phyloP scores from a whole-genome alignment of 2,113 vertebrate genomes.

The Collichthys lucidus region DNA sequence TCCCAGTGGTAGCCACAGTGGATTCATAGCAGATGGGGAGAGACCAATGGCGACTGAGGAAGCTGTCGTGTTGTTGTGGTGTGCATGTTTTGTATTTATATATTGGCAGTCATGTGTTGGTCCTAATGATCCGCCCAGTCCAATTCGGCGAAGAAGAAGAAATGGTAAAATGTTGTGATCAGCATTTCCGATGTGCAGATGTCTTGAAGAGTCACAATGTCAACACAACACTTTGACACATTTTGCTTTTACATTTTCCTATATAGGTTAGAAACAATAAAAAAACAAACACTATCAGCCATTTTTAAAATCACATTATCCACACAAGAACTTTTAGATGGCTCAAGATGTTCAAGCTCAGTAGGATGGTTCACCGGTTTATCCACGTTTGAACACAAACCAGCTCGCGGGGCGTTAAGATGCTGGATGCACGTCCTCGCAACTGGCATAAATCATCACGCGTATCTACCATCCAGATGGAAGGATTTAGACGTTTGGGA shows the following conservation, averaged over 20 bases:
- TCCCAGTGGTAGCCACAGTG: too few species aligned
- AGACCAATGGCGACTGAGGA: too few species aligned
- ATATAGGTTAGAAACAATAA: too few species aligned
- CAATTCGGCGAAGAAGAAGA: too few species aligned
- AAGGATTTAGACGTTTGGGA: slow-evolving; percentile 67
- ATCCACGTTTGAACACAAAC: slow-evolving; percentile 36
- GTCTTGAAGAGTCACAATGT: neutral
- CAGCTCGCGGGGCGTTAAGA: slow-evolving; percentile 23
- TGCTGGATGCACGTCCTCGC: slow-evolving; percentile 32
- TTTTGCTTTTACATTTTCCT: neutral
- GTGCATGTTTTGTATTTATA: too few species aligned
- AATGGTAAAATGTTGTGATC: too few species aligned
- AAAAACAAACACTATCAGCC: neutral
- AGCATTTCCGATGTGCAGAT: too few species aligned
- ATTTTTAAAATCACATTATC: slow-evolving; percentile 9
- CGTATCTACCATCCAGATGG: slow-evolving; percentile 61
- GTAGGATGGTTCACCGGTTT: slow-evolving; percentile 14
- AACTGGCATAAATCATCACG: slow-evolving; percentile 33
- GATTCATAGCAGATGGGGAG: too few species aligned
- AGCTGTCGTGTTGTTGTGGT: too few species aligned
- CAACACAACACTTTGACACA: neutral
- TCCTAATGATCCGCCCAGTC: too few species aligned
- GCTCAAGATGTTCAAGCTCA: slow-evolving; percentile 15
- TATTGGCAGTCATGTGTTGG: too few species aligned
- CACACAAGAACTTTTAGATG: neutral